Conservation (phyloP, 2,113 vertebrate species). For the Monarcha castaneiventris region DNA sequence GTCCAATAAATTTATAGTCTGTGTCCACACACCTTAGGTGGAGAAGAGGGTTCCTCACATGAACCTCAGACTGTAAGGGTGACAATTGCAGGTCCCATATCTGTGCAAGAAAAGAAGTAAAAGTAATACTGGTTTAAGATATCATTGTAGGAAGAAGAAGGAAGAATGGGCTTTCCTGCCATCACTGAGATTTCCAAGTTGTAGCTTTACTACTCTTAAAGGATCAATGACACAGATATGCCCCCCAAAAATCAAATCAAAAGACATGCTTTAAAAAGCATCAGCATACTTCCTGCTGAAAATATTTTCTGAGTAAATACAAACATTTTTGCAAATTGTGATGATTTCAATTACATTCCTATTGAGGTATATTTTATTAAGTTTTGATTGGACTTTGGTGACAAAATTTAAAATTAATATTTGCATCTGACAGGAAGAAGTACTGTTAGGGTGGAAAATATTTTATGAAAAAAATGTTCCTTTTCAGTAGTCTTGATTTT, state of each 20-base stretch:
- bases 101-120: background rate
- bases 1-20: background rate
- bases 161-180: background rate
- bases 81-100: background rate
- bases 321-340: background rate
- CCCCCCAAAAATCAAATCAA: background rate
- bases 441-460: background rate
- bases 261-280: background rate
- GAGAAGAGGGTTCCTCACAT: background rate
- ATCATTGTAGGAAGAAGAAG: rapidly evolving
- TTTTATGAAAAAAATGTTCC: background rate
- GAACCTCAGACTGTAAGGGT: rapidly evolving
- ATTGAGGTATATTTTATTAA: background rate
- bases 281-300: background rate
- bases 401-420: background rate
- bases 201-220: background rate
- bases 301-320: background rate
- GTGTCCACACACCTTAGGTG: background rate
- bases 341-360: background rate
- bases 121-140: background rate
- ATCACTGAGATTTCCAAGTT: background rate
- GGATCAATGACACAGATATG: background rate
- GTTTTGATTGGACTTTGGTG: background rate
- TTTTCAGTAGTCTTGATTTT: background rate
- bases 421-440: background rate